Conservation (phyloP, 1,140 invertebrate genomes). For the Lucilia sericata region DNA sequence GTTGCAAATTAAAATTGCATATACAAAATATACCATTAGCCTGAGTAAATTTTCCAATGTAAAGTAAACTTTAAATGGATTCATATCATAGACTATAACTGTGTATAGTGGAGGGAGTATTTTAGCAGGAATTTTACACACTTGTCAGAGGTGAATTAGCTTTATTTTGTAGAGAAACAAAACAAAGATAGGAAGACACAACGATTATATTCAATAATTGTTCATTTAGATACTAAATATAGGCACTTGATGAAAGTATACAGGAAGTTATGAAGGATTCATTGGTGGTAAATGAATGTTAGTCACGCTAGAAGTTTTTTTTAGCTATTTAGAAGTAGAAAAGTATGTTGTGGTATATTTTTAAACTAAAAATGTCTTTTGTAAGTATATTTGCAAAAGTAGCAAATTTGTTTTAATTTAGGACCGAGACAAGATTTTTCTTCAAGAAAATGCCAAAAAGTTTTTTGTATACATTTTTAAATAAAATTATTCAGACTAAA, state of each 20-base stretch:
- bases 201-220: constrained; percentile 67
- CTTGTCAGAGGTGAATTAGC: too few relatives aligned
- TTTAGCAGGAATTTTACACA: background rate
- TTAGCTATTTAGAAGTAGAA: too few relatives aligned
- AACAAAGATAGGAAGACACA: background rate
- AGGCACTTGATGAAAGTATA: background rate
- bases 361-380: too few relatives aligned
- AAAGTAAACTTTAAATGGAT: too few relatives aligned
- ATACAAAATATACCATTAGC: background rate
- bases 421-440: too few relatives aligned
- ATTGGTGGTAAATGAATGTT: constrained; percentile 27
- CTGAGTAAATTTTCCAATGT: background rate
- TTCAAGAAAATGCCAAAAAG: too few relatives aligned
- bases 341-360: too few relatives aligned
- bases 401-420: too few relatives aligned
- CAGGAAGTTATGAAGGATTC: background rate
- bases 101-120: background rate
- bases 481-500: too few relatives aligned
- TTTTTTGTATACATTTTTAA: too few relatives aligned
- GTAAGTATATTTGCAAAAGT: too few relatives aligned
- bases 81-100: background rate
- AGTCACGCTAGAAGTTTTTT: constrained; percentile 7
- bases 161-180: background rate
- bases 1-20: background rate
- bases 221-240: constrained; percentile 61